Evolutionary conservation across 2,113 vertebrate species (phyloP).

Genomic region (Tor tambroides): DNA sequence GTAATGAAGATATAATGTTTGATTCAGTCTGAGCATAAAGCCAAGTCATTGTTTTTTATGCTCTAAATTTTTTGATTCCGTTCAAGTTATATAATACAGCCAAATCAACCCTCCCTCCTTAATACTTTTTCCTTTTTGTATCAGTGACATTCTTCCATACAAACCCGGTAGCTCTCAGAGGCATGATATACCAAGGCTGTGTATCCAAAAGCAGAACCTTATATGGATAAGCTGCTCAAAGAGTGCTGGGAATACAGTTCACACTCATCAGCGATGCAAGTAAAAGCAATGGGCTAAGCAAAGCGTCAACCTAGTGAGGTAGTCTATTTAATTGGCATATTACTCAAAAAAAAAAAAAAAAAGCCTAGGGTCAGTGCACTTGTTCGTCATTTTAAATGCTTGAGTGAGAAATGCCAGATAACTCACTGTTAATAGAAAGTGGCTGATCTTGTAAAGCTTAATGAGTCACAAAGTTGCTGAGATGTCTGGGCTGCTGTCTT

Average conservation of each 20-base stretch:
- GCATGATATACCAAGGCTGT: slow-evolving; percentile 26
- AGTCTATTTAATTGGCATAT: slow-evolving; percentile 37
- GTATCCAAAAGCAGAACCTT: slow-evolving; percentile 58
- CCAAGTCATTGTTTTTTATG: background rate
- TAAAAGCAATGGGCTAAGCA: slow-evolving; percentile 8
- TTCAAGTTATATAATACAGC: background rate
- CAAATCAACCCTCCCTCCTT: background rate
- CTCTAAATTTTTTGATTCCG: background rate
- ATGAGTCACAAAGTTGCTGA: slow-evolving; percentile 46
- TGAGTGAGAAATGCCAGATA: slow-evolving; percentile 44
- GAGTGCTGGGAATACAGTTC: slow-evolving; percentile 44
- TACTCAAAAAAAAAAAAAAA: slow-evolving; percentile 18
- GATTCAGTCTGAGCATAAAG: background rate
- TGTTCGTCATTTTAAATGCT: slow-evolving; percentile 53
- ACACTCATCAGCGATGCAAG: slow-evolving; percentile 35
- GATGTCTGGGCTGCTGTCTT: slow-evolving; percentile 31
- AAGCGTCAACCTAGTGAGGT: slow-evolving; percentile 27
- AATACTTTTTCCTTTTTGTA: background rate
- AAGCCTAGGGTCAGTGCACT: slow-evolving; percentile 28
- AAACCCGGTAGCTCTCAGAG: slow-evolving; percentile 39
- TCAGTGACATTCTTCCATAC: slow-evolving; percentile 2
- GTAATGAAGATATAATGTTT: slow-evolving; percentile 1
- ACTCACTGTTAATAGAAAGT: slow-evolving; percentile 54
- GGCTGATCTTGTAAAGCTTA: slow-evolving; percentile 51
- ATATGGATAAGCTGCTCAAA: slow-evolving; percentile 57